A percentile compares a stretch with the other conserved stretches of the same genome.
phyloP scores from a whole-genome alignment of 2,888 invertebrate species.

The Gari tellinella region DNA sequence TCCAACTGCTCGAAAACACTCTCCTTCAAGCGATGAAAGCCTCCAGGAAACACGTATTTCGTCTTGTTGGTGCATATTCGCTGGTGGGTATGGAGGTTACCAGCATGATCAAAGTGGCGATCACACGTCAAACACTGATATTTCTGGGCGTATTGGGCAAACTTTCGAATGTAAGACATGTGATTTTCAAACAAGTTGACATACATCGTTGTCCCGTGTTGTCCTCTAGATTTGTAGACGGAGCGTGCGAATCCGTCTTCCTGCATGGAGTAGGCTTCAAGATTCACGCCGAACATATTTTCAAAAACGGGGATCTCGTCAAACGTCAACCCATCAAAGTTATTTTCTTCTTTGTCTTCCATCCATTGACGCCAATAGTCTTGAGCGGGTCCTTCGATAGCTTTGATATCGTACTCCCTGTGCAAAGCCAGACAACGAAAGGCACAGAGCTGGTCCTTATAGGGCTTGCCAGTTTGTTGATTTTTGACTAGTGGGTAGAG shows the following conservation, averaged over 20 bases:
- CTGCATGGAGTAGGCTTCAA: constrained; percentile 32
- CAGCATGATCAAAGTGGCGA: constrained; percentile 20
- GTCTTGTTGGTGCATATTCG: constrained; percentile 29
- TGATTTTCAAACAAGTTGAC: constrained; percentile 48
- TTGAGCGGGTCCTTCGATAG: constrained; percentile 6
- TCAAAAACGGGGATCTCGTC: constrained; percentile 35
- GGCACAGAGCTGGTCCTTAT: too few species aligned
- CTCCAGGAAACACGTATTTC: constrained; percentile 29
- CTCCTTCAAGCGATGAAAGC: constrained; percentile 10
- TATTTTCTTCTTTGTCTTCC: background rate
- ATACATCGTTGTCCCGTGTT: constrained; percentile 30
- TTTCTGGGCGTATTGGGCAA: constrained; percentile 22
- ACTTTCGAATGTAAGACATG: constrained; percentile 35
- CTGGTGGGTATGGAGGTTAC: constrained; percentile 32
- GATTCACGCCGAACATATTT: constrained; percentile 21
- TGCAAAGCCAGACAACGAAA: constrained; percentile 40
- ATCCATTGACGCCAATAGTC: constrained; percentile 2
- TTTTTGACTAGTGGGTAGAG: too few species aligned
- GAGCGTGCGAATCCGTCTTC: constrained; percentile 33
- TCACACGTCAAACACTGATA: constrained; percentile 43
- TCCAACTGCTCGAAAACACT: constrained; percentile 36
- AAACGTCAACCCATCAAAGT: background rate
- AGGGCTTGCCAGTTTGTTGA: too few species aligned
- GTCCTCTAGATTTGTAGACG: constrained; percentile 32
- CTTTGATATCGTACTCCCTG: constrained; percentile 6